A percentile compares a stretch with the other conserved stretches of the same genome.
Conservation (phyloP, 2,113 vertebrate genomes). For the Columba janthina region DNA sequence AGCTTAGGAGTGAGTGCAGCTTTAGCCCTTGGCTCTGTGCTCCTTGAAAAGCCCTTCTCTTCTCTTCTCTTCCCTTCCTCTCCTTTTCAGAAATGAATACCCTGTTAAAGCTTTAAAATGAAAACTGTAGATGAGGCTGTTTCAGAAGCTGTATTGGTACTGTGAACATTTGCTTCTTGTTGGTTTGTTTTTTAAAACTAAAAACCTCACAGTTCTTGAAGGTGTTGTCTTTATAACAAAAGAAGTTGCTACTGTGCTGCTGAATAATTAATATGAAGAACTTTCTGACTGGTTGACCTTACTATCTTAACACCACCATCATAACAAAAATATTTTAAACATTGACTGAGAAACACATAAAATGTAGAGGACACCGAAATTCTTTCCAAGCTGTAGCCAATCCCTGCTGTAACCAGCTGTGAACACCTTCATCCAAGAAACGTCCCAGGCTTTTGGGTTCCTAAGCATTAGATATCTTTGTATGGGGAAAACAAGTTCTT, state of each 20-base stretch:
- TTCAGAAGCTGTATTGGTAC: neutral
- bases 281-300: neutral
- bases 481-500: neutral
- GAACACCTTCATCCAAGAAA: neutral
- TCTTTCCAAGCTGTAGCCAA: neutral
- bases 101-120: neutral
- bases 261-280: rapidly evolving
- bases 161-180: rapidly evolving
- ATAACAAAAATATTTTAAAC: rapidly evolving
- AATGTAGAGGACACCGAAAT: rapidly evolving
- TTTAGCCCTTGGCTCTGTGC: neutral
- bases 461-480: neutral
- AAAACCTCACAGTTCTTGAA: neutral
- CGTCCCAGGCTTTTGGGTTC: neutral
- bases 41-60: neutral
- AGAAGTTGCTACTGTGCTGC: neutral
- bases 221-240: neutral
- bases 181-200: neutral
- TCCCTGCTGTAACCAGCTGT: neutral
- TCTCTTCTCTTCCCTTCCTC: neutral
- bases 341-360: no score
- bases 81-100: neutral
- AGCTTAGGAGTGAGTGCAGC: neutral
- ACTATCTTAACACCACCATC: neutral
- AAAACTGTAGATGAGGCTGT: rapidly evolving